Base-by-base conservation (phyloP, 1,140 invertebrate species). In the Hylaeus volcanicus region DNA sequence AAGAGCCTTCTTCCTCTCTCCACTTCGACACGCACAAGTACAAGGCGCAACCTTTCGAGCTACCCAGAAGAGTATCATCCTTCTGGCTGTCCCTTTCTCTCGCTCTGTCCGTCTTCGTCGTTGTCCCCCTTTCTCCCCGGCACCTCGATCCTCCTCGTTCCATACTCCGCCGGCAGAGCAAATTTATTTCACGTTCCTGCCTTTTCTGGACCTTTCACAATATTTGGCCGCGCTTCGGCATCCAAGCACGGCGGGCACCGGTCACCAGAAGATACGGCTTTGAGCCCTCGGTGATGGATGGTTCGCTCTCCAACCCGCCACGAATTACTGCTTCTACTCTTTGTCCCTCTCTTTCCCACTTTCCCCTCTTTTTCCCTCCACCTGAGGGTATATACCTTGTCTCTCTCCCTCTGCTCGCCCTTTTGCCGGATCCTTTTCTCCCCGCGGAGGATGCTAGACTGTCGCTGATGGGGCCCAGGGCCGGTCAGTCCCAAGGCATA, bases 191-290 rank as follows among this genome's bases (percentile, higher is more conserved):
- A 91, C 91, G 92, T 92, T 92, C 91, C 89, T 93, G 91, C 91
- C 92, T 93, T 93, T 93, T 93, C 92, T 93, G 89, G 92, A 93
- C 92, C 92, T 93, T 93, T 93, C 93, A 93, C 92, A 93, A 93
- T 93, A 93, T 93, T 93, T 93, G 92, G 91, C 84, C 89, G 88
- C 89, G 89, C 90, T 91, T 90, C 91, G 89, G 90, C 89, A 87
- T 86, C 79, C 79, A 82, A 70, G 53, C 81, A 80, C 83, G 81
- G 78, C 70, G 85, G 82, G 78, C 79, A 88, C 83, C 75, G 80
- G 83, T 90, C 89, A 91, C 90, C 88, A 88, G 75, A 82, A 85
- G 88, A 91, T 90, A 91, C 88, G 88, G 90, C 91, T 92, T 92
- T 92, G 92, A 92, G 89, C 87, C 84, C 83, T 87, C 85, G 83